Conservation (phyloP, 2,797 vertebrate genomes). For the Liparis tanakae region DNA sequence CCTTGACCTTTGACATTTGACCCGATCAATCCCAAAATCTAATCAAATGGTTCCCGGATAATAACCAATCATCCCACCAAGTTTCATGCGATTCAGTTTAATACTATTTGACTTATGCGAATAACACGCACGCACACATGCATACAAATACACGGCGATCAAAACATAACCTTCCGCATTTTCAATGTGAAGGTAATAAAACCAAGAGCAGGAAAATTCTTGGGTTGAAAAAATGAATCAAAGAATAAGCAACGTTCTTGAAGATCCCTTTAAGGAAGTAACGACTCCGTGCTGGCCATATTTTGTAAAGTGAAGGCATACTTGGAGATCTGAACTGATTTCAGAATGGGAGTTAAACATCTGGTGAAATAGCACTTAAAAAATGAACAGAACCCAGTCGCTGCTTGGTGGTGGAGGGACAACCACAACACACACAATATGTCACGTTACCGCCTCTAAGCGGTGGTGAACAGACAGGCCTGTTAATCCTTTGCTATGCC, state of each 20-base stretch:
- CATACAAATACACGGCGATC: no score
- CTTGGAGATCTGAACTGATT: not conserved
- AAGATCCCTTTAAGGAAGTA: not conserved
- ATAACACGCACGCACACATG: no score
- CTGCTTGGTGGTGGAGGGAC: not conserved
- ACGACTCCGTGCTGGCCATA: not conserved
- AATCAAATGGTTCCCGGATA: no score
- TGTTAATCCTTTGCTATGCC: constrained; percentile 1
- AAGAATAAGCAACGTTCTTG: not conserved
- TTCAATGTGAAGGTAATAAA: no score
- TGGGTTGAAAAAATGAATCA: not conserved
- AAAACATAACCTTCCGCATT: no score
- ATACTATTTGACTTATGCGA: no score
- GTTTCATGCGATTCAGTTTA: no score
- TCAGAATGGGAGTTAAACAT: not conserved
- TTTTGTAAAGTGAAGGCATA: not conserved
- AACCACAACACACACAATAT: not conserved
- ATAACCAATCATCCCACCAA: no score
- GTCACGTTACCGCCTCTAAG: not conserved
- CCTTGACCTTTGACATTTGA: no score
- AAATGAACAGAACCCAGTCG: not conserved
- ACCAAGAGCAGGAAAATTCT: not conserved
- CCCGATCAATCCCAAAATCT: no score
- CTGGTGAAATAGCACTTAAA: not conserved
- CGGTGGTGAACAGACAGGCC: not conserved